A percentile compares a stretch with the other conserved stretches of the same genome.
These are phyloP conservation scores for Pristionchus mayeri DNA, from an alignment of 2,888 invertebrate species.

Conservation along the genomic window DNA sequence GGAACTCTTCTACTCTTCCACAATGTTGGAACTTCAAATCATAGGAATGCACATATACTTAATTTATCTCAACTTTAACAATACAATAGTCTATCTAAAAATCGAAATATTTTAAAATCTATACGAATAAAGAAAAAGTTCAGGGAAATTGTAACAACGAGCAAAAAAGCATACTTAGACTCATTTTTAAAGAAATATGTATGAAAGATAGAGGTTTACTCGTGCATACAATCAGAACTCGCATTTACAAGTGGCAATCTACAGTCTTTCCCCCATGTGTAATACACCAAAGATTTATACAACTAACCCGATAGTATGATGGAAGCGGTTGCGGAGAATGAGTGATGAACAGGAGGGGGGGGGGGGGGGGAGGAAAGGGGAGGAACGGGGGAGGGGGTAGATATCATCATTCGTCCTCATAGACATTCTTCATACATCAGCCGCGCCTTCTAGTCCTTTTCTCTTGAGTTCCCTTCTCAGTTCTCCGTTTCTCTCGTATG, in stretches of 20 bases:
- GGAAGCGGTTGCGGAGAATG: not conserved
- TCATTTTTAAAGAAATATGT: too few relatives aligned
- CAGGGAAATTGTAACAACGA: not conserved
- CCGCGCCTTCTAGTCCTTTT: slow-evolving; percentile 10
- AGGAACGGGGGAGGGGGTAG: not conserved
- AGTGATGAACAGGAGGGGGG: not conserved
- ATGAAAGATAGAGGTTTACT: not conserved
- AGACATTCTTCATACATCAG: slow-evolving; percentile 17
- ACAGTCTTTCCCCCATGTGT: not conserved
- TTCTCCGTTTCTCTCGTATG: slow-evolving; percentile 58
- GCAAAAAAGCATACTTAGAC: too few relatives aligned
- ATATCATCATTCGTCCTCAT: slow-evolving; percentile 8
- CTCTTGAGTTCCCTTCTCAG: slow-evolving; percentile 49
- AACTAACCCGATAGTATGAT: not conserved
- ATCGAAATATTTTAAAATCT: not conserved
- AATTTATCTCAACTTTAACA: too few relatives aligned
- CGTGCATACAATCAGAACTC: not conserved
- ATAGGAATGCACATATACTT: too few relatives aligned
- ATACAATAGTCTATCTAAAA: too few relatives aligned
- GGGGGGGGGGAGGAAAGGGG: not conserved
- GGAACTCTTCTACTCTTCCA: too few relatives aligned
- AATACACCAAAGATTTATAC: not conserved
- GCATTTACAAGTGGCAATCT: not conserved
- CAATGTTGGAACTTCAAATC: too few relatives aligned
- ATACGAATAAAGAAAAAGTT: not conserved